phyloP scores from a whole-genome alignment of 2,113 vertebrate species.

The Dermatemys mawii region DNA sequence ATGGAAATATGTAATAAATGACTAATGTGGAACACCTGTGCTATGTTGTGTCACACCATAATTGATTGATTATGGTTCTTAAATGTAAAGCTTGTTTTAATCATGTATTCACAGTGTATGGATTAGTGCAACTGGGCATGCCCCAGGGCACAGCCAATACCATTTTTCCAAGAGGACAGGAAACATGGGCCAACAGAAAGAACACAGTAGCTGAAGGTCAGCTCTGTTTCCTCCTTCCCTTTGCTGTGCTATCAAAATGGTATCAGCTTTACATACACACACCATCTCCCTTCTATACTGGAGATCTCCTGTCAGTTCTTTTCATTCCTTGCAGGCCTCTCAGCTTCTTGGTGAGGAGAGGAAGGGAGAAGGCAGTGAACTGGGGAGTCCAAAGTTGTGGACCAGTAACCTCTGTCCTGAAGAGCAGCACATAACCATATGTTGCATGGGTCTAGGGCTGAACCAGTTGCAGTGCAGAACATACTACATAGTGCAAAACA shows the following conservation, averaged over 20 bases:
- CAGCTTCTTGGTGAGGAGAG: background rate
- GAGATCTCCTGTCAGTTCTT: background rate
- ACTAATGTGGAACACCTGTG: background rate
- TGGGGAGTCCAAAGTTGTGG: background rate
- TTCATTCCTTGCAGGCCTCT: background rate
- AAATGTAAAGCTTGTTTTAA: background rate
- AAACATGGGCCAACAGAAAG: background rate
- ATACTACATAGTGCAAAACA: background rate
- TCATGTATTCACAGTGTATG: background rate
- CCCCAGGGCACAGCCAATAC: background rate
- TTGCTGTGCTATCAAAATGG: background rate
- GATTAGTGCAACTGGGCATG: background rate
- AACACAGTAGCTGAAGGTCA: background rate
- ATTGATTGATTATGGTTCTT: background rate
- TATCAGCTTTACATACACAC: background rate
- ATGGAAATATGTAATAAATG: background rate
- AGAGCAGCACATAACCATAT: background rate
- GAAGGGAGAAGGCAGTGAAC: background rate
- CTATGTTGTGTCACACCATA: background rate
- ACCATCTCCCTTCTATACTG: too few relatives aligned
- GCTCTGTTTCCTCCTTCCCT: rapidly evolving
- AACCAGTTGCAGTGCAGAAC: too few relatives aligned
- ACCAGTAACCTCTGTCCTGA: background rate
- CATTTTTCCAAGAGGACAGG: background rate
- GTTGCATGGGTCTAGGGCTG: background rate